phyloP scores from a whole-genome alignment of 2,113 vertebrate genomes.

The Perccottus glenii region DNA sequence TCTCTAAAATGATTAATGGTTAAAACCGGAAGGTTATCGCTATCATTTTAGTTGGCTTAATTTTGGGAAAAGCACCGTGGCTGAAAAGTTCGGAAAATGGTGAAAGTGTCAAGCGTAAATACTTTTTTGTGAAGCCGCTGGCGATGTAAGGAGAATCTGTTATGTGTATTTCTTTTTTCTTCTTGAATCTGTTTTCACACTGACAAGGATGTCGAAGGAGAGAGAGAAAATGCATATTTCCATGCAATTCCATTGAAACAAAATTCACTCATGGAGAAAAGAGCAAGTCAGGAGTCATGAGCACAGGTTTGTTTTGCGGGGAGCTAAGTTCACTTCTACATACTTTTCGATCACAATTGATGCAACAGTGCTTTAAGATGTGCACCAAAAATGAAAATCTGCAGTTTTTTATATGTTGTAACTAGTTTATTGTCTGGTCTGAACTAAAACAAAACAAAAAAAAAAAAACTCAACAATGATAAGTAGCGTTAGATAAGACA shows the following conservation, averaged over 20 bases:
- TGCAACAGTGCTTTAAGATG: background rate
- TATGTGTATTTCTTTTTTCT: conserved; percentile 17
- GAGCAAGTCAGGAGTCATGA: conserved; percentile 81
- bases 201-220: conserved; percentile 61
- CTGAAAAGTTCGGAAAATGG: conserved; percentile 68
- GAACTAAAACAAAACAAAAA: no score
- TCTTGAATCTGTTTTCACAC: background rate
- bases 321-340: conserved; percentile 41
- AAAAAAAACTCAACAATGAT: no score
- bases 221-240: conserved; percentile 45
- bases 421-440: background rate
- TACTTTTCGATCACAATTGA: background rate
- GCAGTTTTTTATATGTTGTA: background rate
- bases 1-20: background rate
- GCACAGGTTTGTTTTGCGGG: conserved; percentile 81
- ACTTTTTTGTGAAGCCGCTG: conserved; percentile 38
- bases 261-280: conserved; percentile 79
- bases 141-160: conserved; percentile 36
- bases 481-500: no score
- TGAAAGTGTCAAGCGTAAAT: conserved; percentile 46
- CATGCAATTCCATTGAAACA: conserved; percentile 71
- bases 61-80: conserved; percentile 62
- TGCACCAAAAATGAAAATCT: background rate
- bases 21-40: background rate
- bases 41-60: background rate